These are phyloP conservation scores for Ooceraea biroi DNA, from an alignment of 1,140 invertebrate genomes.

Conservation along the genomic window DNA sequence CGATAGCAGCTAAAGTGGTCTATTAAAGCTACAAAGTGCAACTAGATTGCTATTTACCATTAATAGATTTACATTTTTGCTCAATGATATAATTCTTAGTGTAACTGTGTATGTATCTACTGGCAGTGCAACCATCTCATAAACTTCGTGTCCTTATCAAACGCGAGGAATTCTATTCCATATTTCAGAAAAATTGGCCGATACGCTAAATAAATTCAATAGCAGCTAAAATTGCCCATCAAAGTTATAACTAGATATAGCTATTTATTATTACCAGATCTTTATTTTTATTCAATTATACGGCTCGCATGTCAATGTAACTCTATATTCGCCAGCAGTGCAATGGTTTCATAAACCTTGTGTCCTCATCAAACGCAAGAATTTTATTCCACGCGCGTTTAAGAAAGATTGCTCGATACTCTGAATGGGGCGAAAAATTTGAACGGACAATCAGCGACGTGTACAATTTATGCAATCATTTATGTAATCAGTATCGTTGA, in stretches of 20 bases:
- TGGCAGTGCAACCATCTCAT: slow-evolving; percentile 6
- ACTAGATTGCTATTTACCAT: too few relatives aligned
- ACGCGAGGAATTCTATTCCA: neutral
- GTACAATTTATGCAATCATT: neutral
- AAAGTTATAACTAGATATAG: too few relatives aligned
- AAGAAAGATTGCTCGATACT: neutral
- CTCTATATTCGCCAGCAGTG: neutral
- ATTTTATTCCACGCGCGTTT: neutral
- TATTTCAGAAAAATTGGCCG: neutral
- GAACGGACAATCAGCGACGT: slow-evolving; percentile 13
- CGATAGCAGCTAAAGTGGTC: neutral
- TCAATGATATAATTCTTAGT: neutral
- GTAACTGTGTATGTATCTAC: neutral
- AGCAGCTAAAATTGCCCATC: neutral
- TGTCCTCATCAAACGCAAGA: neutral
- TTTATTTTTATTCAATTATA: neutral
- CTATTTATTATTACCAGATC: neutral
- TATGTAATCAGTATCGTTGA: slow-evolving; percentile 1
- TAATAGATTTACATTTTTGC: neutral
- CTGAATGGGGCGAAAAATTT: slow-evolving; percentile 31
- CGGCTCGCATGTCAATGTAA: neutral
- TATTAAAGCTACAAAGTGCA: too few relatives aligned
- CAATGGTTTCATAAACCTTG: slow-evolving; percentile 19
- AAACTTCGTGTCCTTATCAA: neutral
- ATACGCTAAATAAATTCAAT: neutral